A percentile compares a stretch with the other conserved stretches of the same genome.
phyloP scores from a whole-genome alignment of 2,888 invertebrate genomes.

The Euzetes globulus region DNA sequence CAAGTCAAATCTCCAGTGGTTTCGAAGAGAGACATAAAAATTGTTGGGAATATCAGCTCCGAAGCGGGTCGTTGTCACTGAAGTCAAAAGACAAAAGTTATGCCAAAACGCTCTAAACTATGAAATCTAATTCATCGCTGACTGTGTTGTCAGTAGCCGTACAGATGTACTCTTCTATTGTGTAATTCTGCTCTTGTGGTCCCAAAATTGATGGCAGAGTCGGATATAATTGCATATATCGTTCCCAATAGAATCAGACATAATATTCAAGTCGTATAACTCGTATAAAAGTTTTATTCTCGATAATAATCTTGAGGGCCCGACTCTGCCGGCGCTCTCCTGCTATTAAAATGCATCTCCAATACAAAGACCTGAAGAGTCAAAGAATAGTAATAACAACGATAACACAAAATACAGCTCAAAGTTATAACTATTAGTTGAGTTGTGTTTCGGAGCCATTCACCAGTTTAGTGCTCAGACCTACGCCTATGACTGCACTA shows the following conservation, averaged over 20 bases:
- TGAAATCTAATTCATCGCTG: background rate
- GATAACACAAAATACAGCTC: background rate
- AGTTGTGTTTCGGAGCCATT: background rate
- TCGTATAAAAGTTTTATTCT: background rate
- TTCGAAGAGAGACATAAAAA: background rate
- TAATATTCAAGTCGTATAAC: background rate
- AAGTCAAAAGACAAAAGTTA: background rate
- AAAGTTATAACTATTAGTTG: background rate
- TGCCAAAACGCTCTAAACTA: too few species aligned
- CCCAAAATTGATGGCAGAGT: background rate
- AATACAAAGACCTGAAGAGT: background rate
- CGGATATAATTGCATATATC: background rate
- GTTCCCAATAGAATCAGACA: background rate
- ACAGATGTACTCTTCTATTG: constrained; percentile 2
- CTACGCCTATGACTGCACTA: constrained; percentile 1
- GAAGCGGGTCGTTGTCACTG: background rate
- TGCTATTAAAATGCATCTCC: background rate
- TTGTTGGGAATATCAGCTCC: background rate
- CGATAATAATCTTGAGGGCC: constrained; percentile 11
- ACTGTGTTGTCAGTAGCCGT: background rate
- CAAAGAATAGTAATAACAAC: background rate
- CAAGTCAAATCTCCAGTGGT: constrained; percentile 12
- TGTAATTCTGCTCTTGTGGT: background rate
- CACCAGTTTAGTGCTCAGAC: background rate
- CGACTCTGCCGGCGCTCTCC: background rate